Evolutionary conservation across 2,888 invertebrate genomes (phyloP).

Genomic region (Drosophila maculinotata): DNA sequence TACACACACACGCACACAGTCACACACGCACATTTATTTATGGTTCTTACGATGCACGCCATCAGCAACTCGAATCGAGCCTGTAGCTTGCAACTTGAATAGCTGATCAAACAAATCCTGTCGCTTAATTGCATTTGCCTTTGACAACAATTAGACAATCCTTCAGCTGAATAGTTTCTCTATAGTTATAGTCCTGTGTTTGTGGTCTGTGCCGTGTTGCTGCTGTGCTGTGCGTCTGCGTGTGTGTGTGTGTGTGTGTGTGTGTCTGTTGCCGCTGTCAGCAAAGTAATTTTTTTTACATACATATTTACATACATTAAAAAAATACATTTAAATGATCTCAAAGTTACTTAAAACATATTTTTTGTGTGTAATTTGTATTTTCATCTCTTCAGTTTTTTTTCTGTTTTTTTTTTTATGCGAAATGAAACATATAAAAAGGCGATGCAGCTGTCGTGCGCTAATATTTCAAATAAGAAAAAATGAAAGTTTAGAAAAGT

Average conservation of each 20-base stretch:
- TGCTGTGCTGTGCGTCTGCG: too few species aligned
- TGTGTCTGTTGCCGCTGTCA: slow-evolving; percentile 13
- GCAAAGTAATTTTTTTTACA: slow-evolving; percentile 26
- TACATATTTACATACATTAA: slow-evolving; percentile 63
- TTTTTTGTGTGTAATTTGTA: slow-evolving; percentile 73
- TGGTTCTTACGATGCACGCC: too few species aligned
- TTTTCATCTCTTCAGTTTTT: slow-evolving; percentile 39
- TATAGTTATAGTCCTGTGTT: slow-evolving; percentile 2
- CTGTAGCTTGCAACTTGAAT: neutral
- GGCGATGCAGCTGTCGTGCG: slow-evolving; percentile 42
- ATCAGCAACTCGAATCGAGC: neutral
- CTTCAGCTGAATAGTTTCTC: neutral
- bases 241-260: too few species aligned
- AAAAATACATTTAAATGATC: slow-evolving; percentile 79
- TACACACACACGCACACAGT: slow-evolving; percentile 8
- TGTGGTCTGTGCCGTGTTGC: neutral
- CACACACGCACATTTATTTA: slow-evolving; percentile 7
- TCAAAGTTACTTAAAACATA: slow-evolving; percentile 79
- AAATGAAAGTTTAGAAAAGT: too few species aligned
- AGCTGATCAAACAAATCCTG: neutral
- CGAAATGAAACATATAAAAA: slow-evolving; percentile 13
- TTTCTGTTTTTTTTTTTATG: slow-evolving; percentile 12
- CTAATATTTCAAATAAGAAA: slow-evolving; percentile 44
- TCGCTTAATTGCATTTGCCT: neutral
- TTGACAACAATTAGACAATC: slow-evolving; percentile 3